Evolutionary conservation across 2,888 invertebrate species (phyloP), one percentile per base, ranked within the genome.

Genomic region (Strigamia transsilvanica): DNA sequence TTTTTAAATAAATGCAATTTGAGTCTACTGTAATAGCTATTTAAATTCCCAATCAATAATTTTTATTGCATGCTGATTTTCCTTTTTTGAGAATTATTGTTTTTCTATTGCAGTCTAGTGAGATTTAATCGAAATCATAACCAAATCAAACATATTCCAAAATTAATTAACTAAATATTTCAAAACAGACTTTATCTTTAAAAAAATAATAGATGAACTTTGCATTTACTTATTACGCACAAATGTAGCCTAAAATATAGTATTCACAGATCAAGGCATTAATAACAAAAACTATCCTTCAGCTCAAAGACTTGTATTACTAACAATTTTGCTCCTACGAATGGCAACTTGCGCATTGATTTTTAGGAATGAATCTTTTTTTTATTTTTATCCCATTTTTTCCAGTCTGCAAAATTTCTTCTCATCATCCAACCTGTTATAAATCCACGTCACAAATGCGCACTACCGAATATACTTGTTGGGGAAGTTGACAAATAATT

Each of bases 401-500:
- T 73, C 32, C 32, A 73, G 27, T 73, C 27, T 27, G 13, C 73
- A 27, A 73, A 73, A 73, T 73, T 27, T 73, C 73, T 73, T 73
- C 73, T 32, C 73, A 73, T 73, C 73, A 73, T 32, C 73, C 73
- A 23, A 73, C 73, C 32, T 9, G 73, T 32, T 32, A 73, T 73
- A 73, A 73, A 73, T 73, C 73, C 32, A 66, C 32, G 32, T 27
- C 27, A 32, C 27, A 32, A 73, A 12, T 73, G 73, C 73, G n/a
- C 27, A 73, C 73, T 27, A 38, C 38, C 38, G 38, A 9, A 73
- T 73, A 73, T 73, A 73, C 73, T 73, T 73, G 32, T 32, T 23
- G 23, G 73, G 73, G 32, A 18, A 27, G 73, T 73, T 73, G 27
- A 73, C 73, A 73, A 73, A 73, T 73, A 73, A 73, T 73, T 73